phyloP scores from a whole-genome alignment of 2,797 vertebrate genomes.

The Merluccius polli region DNA sequence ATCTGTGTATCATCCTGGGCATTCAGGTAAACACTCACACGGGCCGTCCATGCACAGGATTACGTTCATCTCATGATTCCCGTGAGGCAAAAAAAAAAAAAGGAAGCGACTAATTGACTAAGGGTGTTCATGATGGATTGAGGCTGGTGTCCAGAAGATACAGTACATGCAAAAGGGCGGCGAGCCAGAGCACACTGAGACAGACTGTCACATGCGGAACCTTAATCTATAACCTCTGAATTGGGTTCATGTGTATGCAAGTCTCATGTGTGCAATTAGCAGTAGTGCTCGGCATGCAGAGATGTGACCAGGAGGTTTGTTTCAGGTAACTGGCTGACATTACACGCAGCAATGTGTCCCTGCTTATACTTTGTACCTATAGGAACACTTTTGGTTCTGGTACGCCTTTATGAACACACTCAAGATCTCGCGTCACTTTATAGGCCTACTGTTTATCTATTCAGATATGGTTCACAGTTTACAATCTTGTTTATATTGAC shows the following conservation, averaged over 20 bases:
- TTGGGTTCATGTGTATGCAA: background rate
- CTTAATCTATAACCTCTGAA: background rate
- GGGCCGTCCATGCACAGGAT: background rate
- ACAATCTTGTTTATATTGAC: too few species aligned
- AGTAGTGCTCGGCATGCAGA: background rate
- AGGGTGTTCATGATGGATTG: background rate
- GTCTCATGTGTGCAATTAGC: background rate
- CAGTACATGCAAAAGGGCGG: too few species aligned
- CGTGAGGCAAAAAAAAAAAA: background rate
- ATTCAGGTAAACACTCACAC: constrained; percentile 80
- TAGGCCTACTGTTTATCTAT: too few species aligned
- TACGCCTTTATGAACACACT: too few species aligned
- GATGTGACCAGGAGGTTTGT: too few species aligned
- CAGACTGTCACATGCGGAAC: background rate
- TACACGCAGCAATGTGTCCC: too few species aligned
- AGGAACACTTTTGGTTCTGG: too few species aligned
- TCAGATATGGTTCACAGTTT: too few species aligned
- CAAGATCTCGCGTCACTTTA: too few species aligned
- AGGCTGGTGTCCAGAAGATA: background rate
- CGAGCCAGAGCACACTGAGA: too few species aligned
- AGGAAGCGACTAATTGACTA: background rate
- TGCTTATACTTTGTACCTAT: too few species aligned
- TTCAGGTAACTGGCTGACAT: too few species aligned
- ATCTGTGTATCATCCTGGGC: constrained; percentile 90
- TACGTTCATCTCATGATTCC: background rate